Percentiles rank a stretch among this genome's conserved stretches.
These are phyloP conservation scores for Noturus placidus DNA, from an alignment of 2,113 vertebrate genomes.

Conservation along the genomic window DNA sequence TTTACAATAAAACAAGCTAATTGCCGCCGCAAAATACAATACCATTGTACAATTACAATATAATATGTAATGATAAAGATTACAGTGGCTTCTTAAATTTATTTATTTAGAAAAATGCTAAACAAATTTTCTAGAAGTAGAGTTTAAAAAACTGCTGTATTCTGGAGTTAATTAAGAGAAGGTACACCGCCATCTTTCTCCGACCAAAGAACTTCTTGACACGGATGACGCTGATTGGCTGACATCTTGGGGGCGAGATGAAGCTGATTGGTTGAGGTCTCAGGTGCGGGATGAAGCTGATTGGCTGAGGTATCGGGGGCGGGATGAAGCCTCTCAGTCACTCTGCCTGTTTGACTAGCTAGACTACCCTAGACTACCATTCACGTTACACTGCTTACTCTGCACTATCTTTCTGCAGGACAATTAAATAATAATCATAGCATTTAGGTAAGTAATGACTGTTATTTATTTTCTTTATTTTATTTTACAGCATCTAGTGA, in stretches of 20 bases:
- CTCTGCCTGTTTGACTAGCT: not conserved
- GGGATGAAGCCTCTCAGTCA: not conserved
- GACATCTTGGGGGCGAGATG: too few relatives aligned
- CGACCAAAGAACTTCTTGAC: too few relatives aligned
- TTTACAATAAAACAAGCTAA: too few relatives aligned
- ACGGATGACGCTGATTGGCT: slow-evolving; percentile 30
- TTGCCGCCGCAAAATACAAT: too few relatives aligned
- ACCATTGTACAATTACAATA: too few relatives aligned
- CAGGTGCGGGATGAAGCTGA: not conserved
- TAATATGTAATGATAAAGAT: too few relatives aligned
- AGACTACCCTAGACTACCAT: not conserved
- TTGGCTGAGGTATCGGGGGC: slow-evolving; percentile 3
- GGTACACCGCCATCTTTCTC: too few relatives aligned
- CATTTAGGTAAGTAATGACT: slow-evolving; percentile 8
- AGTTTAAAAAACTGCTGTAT: too few relatives aligned
- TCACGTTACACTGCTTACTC: not conserved
- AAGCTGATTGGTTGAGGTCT: slow-evolving; percentile 13
- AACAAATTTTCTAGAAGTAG: too few relatives aligned
- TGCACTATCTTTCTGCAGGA: not conserved
- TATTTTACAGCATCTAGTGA: not conserved
- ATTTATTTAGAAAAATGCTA: too few relatives aligned
- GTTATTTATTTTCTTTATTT: not conserved
- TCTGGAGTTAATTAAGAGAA: too few relatives aligned
- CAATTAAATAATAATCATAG: not conserved
- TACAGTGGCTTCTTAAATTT: too few relatives aligned